Conservation (phyloP, 92 coral and sea anemone genomes). For the Pocillopora meandrina region DNA sequence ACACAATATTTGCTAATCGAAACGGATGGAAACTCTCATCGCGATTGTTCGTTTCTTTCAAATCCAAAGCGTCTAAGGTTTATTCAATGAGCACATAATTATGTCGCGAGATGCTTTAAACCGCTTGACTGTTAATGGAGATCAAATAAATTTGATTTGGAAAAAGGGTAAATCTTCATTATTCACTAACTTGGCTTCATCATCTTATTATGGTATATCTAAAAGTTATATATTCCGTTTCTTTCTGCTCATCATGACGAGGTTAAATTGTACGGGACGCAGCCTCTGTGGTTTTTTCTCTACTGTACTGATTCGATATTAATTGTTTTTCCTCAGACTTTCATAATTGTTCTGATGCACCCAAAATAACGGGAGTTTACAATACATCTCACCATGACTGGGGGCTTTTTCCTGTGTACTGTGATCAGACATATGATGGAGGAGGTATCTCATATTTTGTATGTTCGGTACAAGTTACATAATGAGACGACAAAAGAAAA, state of each 20-base stretch:
- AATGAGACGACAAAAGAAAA: too few species aligned
- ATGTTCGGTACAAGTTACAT: background rate
- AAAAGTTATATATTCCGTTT: too few species aligned
- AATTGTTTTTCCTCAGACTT: background rate
- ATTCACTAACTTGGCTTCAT: too few species aligned
- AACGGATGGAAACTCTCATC: too few species aligned
- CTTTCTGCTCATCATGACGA: too few species aligned
- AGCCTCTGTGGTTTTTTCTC: too few species aligned
- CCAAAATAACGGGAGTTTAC: background rate
- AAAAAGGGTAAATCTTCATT: too few species aligned
- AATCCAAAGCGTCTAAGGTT: background rate
- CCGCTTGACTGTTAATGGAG: too few species aligned
- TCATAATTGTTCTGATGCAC: background rate
- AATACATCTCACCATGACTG: background rate
- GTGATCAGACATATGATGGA: slow-evolving; percentile 18
- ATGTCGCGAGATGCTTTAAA: background rate
- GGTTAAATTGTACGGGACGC: too few species aligned
- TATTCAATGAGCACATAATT: background rate
- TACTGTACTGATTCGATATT: background rate
- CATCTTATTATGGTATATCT: too few species aligned
- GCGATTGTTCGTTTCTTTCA: background rate
- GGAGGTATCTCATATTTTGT: background rate
- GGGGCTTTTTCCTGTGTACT: slow-evolving; percentile 10
- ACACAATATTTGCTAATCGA: too few species aligned
- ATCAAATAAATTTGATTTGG: too few species aligned